Evolutionary conservation across 1,140 invertebrate genomes (phyloP), one percentile per base, ranked within the genome.

Genomic region (Drosophila carrolli): DNA sequence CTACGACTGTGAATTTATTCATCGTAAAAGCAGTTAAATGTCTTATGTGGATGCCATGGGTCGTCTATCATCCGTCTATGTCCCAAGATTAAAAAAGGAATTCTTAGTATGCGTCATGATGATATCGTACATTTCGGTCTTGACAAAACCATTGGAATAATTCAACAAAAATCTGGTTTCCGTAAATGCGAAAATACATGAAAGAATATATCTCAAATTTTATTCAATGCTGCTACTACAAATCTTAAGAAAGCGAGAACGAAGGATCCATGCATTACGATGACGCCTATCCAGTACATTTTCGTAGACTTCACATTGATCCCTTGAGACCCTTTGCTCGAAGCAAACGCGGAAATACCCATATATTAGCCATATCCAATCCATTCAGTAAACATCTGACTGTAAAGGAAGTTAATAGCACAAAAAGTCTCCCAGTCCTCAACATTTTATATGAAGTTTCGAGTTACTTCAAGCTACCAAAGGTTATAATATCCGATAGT

Each of bases 321-420:
- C 32, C 38, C 38, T 13, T 54, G 6, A 9, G 37, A 19, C 32
- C 35, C 19, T 54, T 54, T 11, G 16, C 19, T 40, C 32, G 51
- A 8, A 54, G 51, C 29, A 40, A 54, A 16, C 51, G n/a, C 10
- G 14, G 14, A 54, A 54, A 54, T 51, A 29, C 43, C n/a, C 41
- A 44, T 16, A 7, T 44, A 2, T 13, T 16, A 44, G 43, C 43
- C 8, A 16, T 43, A 16, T 43, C 14, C n/a, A n/a, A 43, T 1
- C 7, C 14, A 8, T 43, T 43, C 6, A 43, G n/a, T 3, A 16
- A 43, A 13, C 16, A 16, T 43, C 14, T 43, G n/a, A 43, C 19
- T 9, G 9, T 19, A 46, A 46, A 19, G 9, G 16, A 14, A 46
- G 43, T 11, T 5, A 19, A 19, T 11, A 46, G 43, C 43, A 46